Evolutionary conservation across 2,797 vertebrate genomes (phyloP).

Genomic region (Xiphorhynchus erythropygius): DNA sequence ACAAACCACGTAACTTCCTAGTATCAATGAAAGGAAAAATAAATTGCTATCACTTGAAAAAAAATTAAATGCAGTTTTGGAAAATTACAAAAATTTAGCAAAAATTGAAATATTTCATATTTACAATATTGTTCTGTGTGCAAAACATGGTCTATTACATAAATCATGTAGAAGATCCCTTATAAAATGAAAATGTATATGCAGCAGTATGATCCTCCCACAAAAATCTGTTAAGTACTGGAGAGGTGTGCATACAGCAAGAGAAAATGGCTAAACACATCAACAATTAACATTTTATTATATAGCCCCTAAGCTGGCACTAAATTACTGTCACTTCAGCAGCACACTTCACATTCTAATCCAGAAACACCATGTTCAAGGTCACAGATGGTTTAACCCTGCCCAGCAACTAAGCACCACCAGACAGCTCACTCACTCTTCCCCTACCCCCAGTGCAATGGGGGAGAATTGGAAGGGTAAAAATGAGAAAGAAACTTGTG

Average conservation of each 20-base stretch:
- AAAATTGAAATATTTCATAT: neutral
- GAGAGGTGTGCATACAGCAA: neutral
- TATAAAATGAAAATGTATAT: neutral
- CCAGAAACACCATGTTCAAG: neutral
- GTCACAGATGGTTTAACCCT: neutral
- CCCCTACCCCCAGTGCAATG: fast-evolving
- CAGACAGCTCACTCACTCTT: fast-evolving
- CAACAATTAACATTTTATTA: neutral
- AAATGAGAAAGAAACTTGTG: neutral
- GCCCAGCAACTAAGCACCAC: neutral
- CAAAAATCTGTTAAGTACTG: neutral
- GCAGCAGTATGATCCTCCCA: neutral
- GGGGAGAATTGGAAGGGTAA: neutral
- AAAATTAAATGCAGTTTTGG: neutral
- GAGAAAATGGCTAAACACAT: neutral
- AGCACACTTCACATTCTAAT: neutral
- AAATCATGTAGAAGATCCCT: neutral
- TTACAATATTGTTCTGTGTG: neutral
- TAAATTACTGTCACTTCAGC: neutral
- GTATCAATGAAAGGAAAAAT: neutral
- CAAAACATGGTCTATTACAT: neutral
- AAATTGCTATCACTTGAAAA: neutral
- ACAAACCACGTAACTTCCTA: neutral
- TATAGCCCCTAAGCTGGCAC: neutral
- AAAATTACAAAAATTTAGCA: neutral